A percentile compares a stretch with the other conserved stretches of the same genome.
These are phyloP conservation scores for Melanaphis sacchari DNA, from an alignment of 1,140 invertebrate genomes.

Conservation along the genomic window DNA sequence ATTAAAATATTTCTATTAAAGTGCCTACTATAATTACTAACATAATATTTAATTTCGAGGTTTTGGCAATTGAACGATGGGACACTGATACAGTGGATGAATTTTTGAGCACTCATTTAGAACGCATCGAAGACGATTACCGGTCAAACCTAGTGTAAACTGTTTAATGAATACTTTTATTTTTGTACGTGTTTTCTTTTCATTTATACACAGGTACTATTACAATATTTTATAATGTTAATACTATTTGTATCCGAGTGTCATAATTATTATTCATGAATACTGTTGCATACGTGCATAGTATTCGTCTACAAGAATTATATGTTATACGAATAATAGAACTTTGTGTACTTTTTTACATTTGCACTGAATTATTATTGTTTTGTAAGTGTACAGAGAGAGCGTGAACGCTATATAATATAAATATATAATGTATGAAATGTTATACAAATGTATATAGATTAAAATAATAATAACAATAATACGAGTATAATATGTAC, in stretches of 20 bases:
- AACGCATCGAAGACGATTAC: conserved; percentile 64
- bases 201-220: too few relatives aligned
- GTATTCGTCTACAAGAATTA: background rate
- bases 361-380: background rate
- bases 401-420: background rate
- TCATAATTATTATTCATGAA: background rate
- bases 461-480: background rate
- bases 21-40: background rate
- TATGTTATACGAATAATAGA: background rate
- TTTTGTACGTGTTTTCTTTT: background rate
- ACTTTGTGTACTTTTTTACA: background rate
- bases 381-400: background rate
- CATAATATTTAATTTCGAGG: conserved; percentile 63
- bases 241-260: background rate
- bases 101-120: conserved; percentile 86
- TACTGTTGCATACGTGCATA: background rate
- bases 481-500: background rate
- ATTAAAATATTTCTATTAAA: background rate
- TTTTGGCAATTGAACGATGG: conserved; percentile 95
- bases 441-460: background rate
- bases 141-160: conserved; percentile 50
- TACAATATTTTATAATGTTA: background rate
- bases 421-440: background rate
- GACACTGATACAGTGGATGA: conserved; percentile 95
- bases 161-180: background rate